A percentile compares a stretch with the other conserved stretches of the same genome.
phyloP scores from a whole-genome alignment of 1,140 invertebrate genomes.

The Fopius arisanus region DNA sequence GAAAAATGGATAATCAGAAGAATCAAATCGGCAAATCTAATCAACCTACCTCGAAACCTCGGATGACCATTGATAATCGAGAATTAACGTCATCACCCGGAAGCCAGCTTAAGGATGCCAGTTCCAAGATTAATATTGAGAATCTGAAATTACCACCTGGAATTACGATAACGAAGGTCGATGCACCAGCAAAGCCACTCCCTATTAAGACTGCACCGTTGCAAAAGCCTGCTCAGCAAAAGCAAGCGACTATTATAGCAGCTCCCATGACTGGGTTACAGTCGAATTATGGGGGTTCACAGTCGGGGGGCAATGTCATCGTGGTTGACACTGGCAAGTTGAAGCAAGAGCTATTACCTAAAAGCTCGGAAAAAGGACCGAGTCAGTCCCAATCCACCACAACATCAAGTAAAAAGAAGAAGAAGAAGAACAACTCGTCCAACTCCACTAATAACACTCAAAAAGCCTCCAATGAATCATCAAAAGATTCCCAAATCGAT shows the following conservation, averaged over 20 bases:
- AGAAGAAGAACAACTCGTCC: slow-evolving; percentile 65
- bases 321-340: slow-evolving; percentile 72
- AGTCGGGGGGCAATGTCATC: slow-evolving; percentile 69
- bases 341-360: slow-evolving; percentile 61
- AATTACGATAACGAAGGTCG: slow-evolving; percentile 84
- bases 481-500: slow-evolving; percentile 42
- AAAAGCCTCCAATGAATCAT: slow-evolving; percentile 19
- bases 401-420: slow-evolving; percentile 63
- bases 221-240: slow-evolving; percentile 50
- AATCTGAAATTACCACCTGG: slow-evolving; percentile 80
- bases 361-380: slow-evolving; percentile 52
- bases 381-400: slow-evolving; percentile 7
- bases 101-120: slow-evolving; percentile 53
- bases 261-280: slow-evolving; percentile 57
- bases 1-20: slow-evolving; percentile 32
- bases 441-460: slow-evolving; percentile 15
- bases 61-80: slow-evolving; percentile 32
- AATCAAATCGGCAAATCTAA: slow-evolving; percentile 21
- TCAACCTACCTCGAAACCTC: slow-evolving; percentile 10
- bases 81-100: slow-evolving; percentile 32
- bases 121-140: slow-evolving; percentile 66
- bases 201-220: slow-evolving; percentile 58
- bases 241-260: slow-evolving; percentile 61
- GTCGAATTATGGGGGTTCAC: slow-evolving; percentile 54
- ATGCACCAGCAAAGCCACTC: slow-evolving; percentile 64